Evolutionary conservation across 2,797 vertebrate genomes (phyloP), one percentile per base, ranked within the genome.

Genomic region (Telmatherina bonti): DNA sequence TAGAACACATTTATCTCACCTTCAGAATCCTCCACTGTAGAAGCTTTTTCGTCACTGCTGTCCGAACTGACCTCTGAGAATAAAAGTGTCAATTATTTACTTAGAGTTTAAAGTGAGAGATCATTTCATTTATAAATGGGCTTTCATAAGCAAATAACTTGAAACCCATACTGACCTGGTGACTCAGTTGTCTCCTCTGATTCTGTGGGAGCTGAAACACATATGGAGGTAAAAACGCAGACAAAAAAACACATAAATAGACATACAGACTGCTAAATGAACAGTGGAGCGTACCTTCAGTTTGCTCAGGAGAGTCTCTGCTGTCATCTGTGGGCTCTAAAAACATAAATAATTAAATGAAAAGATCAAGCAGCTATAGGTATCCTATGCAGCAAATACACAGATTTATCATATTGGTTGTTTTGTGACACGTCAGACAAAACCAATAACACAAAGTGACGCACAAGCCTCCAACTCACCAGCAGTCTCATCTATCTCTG

Each of bases 211-310:
- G 22, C 49, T 52, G 24, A 52, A 52, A 52, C 24, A 52, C 24
- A 52, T 10, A 52, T 6, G 13, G 12, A 53, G 51, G 51, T 27
- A 53, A 53, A 53, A 26, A 53, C 12, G 27, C 24, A 15, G 22
- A 52, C 24, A 52, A 13, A 30, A n/a, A 4, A 4, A n/a, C 20
- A 24, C 18, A 12, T 0, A 47, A 12, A 4, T 18, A n/a, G 33
- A 26, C 49, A 52, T 3, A 13, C 24, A 27, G 11, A 26, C 13
- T 15, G 26, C 4, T 53, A 1, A 3, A 27, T 10, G 11, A 10
- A 30, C 16, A 45, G 13, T 47, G 24, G 58, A 1, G 6, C 59
- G n/a, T 64, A 73, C 70, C 64, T 68, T 59, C 53, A 13, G 64
- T 64, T n/a, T 43, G 16, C 54, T 72, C 36, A 6, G 5, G 10